A percentile compares a stretch with the other conserved stretches of the same genome.
Conservation (phyloP, 2,888 invertebrate genomes). For the Caenorhabditis zanzibari region DNA sequence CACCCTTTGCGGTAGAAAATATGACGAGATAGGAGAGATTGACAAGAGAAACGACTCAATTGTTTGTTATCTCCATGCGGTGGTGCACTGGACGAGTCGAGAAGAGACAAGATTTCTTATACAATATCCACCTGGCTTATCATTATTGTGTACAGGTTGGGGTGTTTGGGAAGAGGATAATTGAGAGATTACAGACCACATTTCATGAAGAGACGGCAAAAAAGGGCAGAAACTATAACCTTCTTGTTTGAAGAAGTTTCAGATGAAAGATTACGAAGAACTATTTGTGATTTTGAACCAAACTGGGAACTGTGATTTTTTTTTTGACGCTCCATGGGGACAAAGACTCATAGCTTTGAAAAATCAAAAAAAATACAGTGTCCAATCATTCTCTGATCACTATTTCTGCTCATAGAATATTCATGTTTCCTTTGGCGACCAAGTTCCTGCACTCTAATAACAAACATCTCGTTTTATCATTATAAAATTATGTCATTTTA, state of each 20-base stretch:
- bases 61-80: constrained; percentile 49
- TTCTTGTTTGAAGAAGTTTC: no score
- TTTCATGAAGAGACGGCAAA: no score
- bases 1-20: constrained; percentile 53
- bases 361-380: not conserved
- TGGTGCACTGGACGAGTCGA: constrained; percentile 34
- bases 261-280: no score
- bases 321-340: no score
- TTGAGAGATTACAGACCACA: not conserved
- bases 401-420: no score
- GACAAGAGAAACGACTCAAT: constrained; percentile 22
- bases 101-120: constrained; percentile 27
- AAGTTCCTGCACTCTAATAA: not conserved
- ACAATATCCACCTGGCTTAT: constrained; percentile 23
- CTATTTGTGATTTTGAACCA: no score
- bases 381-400: not conserved
- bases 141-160: constrained; percentile 35
- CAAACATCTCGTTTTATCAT: not conserved
- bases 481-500: no score
- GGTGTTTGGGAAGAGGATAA: constrained; percentile 13
- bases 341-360: not conserved
- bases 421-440: no score
- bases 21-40: constrained; percentile 27
- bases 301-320: no score
- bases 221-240: no score